Evolutionary conservation across 2,888 invertebrate species (phyloP).

Genomic region (Acronicta psi): DNA sequence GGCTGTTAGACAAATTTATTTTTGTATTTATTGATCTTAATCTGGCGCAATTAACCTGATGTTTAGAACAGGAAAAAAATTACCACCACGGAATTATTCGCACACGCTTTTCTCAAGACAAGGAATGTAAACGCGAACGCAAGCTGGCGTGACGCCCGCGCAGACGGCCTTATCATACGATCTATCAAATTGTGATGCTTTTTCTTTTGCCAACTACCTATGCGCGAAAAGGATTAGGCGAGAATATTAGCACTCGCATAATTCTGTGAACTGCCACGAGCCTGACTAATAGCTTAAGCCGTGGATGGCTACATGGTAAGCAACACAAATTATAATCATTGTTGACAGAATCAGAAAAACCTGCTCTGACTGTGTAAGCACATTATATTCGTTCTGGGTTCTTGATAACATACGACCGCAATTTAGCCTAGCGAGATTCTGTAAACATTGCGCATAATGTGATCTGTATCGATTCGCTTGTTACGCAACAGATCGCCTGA

Average conservation of each 20-base stretch:
- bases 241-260: conserved; percentile 53
- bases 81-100: conserved; percentile 69
- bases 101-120: conserved; percentile 72
- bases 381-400: conserved; percentile 23
- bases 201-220: conserved; percentile 63
- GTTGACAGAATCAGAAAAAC: conserved; percentile 13
- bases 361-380: conserved; percentile 21
- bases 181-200: conserved; percentile 74
- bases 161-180: conserved; percentile 66
- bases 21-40: conserved; percentile 68
- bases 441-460: conserved; percentile 39
- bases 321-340: conserved; percentile 24
- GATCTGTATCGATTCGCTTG: conserved; percentile 34
- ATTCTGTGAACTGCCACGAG: conserved; percentile 55
- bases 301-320: conserved; percentile 9
- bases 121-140: conserved; percentile 65
- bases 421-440: conserved; percentile 24
- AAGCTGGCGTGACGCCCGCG: conserved; percentile 69
- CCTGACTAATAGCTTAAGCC: conserved; percentile 37
- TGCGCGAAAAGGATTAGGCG: conserved; percentile 69
- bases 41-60: conserved; percentile 71
- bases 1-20: conserved; percentile 75
- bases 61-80: conserved; percentile 69
- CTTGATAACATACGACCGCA: conserved; percentile 37
- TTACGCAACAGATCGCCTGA: conserved; percentile 32